Percentiles rank a stretch among this genome's conserved stretches.
phyloP scores from a whole-genome alignment of 2,888 invertebrate genomes.

The Oligia fasciuncula region DNA sequence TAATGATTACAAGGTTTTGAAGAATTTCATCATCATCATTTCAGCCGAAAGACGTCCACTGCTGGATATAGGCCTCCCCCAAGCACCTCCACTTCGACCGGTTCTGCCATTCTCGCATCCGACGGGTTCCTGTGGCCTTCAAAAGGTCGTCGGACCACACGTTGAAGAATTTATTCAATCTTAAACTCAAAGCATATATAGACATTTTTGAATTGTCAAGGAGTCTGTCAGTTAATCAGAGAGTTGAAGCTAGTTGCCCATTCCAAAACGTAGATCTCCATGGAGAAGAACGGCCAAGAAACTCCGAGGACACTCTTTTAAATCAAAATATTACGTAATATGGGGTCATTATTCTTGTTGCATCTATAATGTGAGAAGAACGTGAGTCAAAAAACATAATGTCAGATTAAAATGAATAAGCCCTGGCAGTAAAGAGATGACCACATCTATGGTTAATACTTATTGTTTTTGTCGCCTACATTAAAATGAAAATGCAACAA shows the following conservation, averaged over 20 bases:
- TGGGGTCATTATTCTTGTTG: background rate
- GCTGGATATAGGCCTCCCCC: too few relatives aligned
- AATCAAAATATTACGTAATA: background rate
- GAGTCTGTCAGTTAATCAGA: background rate
- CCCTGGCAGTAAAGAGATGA: too few relatives aligned
- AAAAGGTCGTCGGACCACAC: too few relatives aligned
- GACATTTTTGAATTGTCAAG: background rate
- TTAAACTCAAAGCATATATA: background rate
- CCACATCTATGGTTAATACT: too few relatives aligned
- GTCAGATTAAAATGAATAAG: too few relatives aligned
- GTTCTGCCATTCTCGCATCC: too few relatives aligned
- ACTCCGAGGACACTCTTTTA: background rate
- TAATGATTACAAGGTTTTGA: background rate
- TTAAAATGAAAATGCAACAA: too few relatives aligned
- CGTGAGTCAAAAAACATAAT: background rate
- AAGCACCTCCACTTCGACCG: too few relatives aligned
- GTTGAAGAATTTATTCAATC: background rate
- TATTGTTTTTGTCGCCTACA: too few relatives aligned
- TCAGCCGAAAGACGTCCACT: too few relatives aligned
- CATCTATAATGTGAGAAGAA: background rate
- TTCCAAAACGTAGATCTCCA: background rate
- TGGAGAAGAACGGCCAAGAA: background rate
- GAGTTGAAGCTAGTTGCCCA: background rate
- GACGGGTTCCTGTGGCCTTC: too few relatives aligned
- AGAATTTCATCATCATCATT: background rate